Evolutionary conservation across 2,113 vertebrate species (phyloP).

Genomic region (Xenopus laevis): DNA sequence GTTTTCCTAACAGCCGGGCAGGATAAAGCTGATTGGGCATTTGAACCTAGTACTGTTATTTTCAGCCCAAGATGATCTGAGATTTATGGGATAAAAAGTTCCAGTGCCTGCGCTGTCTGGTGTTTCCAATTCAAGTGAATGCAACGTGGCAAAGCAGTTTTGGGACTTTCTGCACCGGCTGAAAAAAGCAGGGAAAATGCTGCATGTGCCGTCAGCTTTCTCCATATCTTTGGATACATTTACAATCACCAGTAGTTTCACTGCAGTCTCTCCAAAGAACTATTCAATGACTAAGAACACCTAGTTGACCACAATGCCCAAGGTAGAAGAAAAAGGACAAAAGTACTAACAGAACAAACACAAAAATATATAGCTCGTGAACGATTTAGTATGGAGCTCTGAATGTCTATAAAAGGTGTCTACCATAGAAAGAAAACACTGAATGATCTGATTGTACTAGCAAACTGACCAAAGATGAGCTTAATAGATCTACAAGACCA

Average conservation of each 20-base stretch:
- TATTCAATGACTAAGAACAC: constrained; percentile 42
- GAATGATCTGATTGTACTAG: constrained; percentile 55
- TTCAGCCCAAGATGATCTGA: too few species aligned
- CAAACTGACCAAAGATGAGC: constrained; percentile 55
- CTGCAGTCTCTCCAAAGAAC: background rate
- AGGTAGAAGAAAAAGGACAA: constrained; percentile 35
- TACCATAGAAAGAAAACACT: constrained; percentile 8
- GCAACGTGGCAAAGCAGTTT: too few species aligned
- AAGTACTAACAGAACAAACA: constrained; percentile 44
- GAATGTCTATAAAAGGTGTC: too few species aligned
- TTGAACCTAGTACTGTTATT: too few species aligned
- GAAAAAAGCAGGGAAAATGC: too few species aligned
- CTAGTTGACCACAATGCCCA: constrained; percentile 67
- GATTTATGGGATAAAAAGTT: too few species aligned
- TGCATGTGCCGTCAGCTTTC: background rate
- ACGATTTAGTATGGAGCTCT: background rate
- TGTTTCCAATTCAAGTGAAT: too few species aligned
- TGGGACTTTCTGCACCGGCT: too few species aligned
- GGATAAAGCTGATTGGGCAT: background rate
- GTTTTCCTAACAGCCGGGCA: constrained; percentile 65
- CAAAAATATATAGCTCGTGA: background rate
- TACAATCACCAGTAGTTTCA: background rate
- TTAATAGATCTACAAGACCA: too few species aligned
- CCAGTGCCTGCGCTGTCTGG: too few species aligned
- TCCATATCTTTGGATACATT: background rate